Conservation (phyloP, 1,140 invertebrate genomes). For the Galleria mellonella region DNA sequence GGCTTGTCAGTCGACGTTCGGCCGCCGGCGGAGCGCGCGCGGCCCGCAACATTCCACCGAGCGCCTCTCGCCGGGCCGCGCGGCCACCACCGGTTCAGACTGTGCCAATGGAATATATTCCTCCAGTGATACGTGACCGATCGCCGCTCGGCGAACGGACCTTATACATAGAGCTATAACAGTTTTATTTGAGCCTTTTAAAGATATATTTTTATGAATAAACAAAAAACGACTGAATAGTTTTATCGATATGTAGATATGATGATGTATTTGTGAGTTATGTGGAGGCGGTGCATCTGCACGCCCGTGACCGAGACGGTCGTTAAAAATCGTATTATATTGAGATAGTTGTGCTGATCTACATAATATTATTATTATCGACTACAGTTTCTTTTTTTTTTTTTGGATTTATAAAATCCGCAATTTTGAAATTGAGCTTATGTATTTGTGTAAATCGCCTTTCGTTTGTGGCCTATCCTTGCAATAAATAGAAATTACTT, state of each 20-base stretch:
- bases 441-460: slow-evolving; percentile 48
- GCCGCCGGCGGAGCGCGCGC: neutral
- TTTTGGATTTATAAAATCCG: slow-evolving; percentile 70
- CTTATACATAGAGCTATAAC: slow-evolving; percentile 45
- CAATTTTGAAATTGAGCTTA: slow-evolving; percentile 55
- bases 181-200: slow-evolving; percentile 71
- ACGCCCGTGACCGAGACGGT: slow-evolving; percentile 47
- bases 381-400: slow-evolving; percentile 39
- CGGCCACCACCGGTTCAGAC: neutral
- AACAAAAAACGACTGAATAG: slow-evolving; percentile 72
- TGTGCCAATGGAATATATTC: slow-evolving; percentile 9
- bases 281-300: slow-evolving; percentile 36
- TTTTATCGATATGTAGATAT: slow-evolving; percentile 66
- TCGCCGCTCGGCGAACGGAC: slow-evolving; percentile 36
- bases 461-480: slow-evolving; percentile 62
- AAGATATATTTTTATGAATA: slow-evolving; percentile 73
- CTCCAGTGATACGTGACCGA: slow-evolving; percentile 50
- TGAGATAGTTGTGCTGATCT: slow-evolving; percentile 66
- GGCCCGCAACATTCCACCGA: neutral
- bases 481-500: slow-evolving; percentile 54
- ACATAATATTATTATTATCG: slow-evolving; percentile 31
- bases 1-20: slow-evolving; percentile 1
- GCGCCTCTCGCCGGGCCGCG: neutral
- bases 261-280: slow-evolving; percentile 58
- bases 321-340: slow-evolving; percentile 69